These are phyloP conservation scores for Caiman crocodilus DNA, from an alignment of 2,797 vertebrate species.

Conservation along the genomic window DNA sequence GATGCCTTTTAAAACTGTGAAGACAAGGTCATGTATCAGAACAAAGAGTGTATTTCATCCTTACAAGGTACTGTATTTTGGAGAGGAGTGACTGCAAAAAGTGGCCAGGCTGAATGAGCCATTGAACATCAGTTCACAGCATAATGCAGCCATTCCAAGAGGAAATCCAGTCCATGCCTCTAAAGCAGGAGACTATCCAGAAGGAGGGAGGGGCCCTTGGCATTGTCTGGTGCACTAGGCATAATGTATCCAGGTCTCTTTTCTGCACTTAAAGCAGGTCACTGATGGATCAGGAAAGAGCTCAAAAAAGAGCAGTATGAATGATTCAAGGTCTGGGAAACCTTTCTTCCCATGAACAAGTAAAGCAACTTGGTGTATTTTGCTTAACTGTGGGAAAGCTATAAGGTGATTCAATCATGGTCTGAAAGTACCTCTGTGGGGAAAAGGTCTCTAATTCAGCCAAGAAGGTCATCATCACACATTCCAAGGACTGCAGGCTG, in stretches of 20 bases:
- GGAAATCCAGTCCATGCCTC: not conserved
- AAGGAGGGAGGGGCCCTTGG: not conserved
- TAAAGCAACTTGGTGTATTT: not conserved
- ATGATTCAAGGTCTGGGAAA: not conserved
- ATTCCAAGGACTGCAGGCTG: not conserved
- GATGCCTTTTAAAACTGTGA: too few relatives aligned
- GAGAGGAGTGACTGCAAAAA: not conserved
- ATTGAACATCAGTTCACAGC: not conserved
- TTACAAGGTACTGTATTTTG: not conserved
- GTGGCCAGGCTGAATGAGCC: not conserved
- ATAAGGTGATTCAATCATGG: not conserved
- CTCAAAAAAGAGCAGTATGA: too few relatives aligned
- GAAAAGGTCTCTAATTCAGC: not conserved
- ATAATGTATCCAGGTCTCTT: not conserved
- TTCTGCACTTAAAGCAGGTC: not conserved
- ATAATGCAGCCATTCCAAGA: not conserved
- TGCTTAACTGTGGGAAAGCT: not conserved
- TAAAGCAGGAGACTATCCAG: not conserved
- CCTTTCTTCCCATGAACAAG: not conserved
- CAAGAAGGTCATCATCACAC: not conserved
- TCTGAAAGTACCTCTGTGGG: not conserved
- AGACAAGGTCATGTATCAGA: too few relatives aligned
- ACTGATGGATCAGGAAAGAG: not conserved
- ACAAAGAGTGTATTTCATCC: too few relatives aligned
- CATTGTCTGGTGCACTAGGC: not conserved